Evolutionary conservation across 2,113 vertebrate genomes (phyloP).

Genomic region (Osmerus mordax): DNA sequence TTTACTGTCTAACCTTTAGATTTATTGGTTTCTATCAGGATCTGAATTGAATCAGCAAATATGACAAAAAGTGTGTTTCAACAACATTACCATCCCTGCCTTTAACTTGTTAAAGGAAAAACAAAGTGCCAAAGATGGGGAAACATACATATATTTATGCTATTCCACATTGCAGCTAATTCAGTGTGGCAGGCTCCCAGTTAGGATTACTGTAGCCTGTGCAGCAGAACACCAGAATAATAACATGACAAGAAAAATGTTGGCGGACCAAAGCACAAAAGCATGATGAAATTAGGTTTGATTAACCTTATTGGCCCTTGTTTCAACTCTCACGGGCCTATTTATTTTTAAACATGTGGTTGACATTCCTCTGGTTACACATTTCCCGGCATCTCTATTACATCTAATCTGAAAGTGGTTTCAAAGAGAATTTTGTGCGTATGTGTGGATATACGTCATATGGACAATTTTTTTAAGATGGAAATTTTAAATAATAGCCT

Average conservation of each 20-base stretch:
- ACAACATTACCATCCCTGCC: too few species aligned
- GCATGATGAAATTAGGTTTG: conserved; percentile 70
- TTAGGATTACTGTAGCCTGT: conserved; percentile 61
- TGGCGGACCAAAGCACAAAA: conserved; percentile 55
- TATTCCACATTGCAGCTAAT: conserved; percentile 58
- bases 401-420: conserved; percentile 68
- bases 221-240: conserved; percentile 62
- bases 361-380: conserved; percentile 71
- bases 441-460: conserved; percentile 61
- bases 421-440: conserved; percentile 46
- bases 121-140: conserved; percentile 33
- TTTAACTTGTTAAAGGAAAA: too few species aligned
- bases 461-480: conserved; percentile 60
- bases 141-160: conserved; percentile 52
- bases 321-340: conserved; percentile 73
- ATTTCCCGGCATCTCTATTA: conserved; percentile 78
- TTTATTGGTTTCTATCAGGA: too few species aligned
- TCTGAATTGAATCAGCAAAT: too few species aligned
- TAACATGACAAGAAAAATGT: conserved; percentile 62
- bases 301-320: conserved; percentile 73
- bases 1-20: too few species aligned
- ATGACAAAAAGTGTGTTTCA: too few species aligned
- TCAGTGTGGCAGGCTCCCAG: conserved; percentile 58
- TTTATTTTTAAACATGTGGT: conserved; percentile 79
- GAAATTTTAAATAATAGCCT: conserved; percentile 47